Evolutionary conservation across 2,113 vertebrate genomes (phyloP).

Genomic region (Sorex araneus): DNA sequence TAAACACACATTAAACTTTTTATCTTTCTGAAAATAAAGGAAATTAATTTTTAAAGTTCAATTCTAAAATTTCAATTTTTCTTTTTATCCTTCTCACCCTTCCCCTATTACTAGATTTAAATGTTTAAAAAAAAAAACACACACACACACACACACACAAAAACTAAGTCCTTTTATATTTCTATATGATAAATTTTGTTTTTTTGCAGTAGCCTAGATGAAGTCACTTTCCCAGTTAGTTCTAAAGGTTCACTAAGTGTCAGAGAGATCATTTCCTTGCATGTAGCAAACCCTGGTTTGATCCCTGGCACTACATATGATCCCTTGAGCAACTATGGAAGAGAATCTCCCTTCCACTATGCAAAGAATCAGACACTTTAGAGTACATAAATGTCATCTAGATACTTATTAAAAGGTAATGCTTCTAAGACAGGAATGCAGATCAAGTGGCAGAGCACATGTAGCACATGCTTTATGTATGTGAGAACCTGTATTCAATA

Average conservation of each 20-base stretch:
- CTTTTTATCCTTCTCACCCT: background rate
- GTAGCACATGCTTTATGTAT: background rate
- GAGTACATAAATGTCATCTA: slow-evolving; percentile 42
- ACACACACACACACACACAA: too few species aligned
- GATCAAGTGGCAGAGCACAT: background rate
- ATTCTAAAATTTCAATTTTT: slow-evolving; percentile 28
- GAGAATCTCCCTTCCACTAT: too few species aligned
- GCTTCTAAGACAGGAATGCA: background rate
- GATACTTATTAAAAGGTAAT: slow-evolving; percentile 52
- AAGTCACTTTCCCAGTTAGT: too few species aligned
- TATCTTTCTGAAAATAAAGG: slow-evolving; percentile 59
- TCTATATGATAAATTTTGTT: too few species aligned
- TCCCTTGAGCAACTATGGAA: too few species aligned
- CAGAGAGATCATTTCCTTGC: background rate
- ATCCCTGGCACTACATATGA: too few species aligned
- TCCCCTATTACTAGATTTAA: too few species aligned
- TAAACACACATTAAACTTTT: slow-evolving; percentile 3
- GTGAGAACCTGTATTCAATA: too few species aligned
- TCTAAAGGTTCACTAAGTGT: slow-evolving; percentile 48
- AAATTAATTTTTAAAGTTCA: slow-evolving; percentile 7
- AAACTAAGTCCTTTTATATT: too few species aligned
- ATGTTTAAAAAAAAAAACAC: background rate
- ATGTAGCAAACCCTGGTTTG: too few species aligned
- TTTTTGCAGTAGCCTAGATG: background rate
- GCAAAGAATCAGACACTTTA: background rate